Evolutionary conservation across 1,140 invertebrate genomes (phyloP).

Genomic region (Amyelois transitella): DNA sequence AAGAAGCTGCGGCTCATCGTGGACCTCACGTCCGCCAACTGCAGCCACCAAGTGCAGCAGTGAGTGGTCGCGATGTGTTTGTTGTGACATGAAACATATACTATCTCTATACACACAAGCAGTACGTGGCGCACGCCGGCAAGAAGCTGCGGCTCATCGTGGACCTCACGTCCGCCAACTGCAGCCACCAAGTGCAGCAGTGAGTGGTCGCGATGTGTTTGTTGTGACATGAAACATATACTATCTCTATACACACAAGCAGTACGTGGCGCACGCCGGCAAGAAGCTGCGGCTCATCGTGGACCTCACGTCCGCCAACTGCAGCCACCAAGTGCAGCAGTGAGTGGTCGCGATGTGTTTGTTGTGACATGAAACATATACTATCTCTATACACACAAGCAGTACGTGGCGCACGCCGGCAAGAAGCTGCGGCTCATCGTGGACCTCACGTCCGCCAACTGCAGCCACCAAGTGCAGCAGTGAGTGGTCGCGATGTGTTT

Average conservation of each 20-base stretch:
- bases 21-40: slow-evolving; percentile 97
- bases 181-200: slow-evolving; percentile 99
- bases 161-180: slow-evolving; percentile 97
- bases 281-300: slow-evolving; percentile 96
- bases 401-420: slow-evolving; percentile 97
- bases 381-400: too few species aligned
- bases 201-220: slow-evolving; percentile 76
- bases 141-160: slow-evolving; percentile 96
- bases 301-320: slow-evolving; percentile 97
- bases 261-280: slow-evolving; percentile 97
- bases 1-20: slow-evolving; percentile 96
- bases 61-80: slow-evolving; percentile 76
- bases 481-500: too few species aligned
- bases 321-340: slow-evolving; percentile 99
- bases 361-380: too few species aligned
- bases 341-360: slow-evolving; percentile 76
- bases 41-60: slow-evolving; percentile 99
- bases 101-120: too few species aligned
- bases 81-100: too few species aligned
- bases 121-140: slow-evolving; percentile 97
- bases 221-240: too few species aligned
- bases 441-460: slow-evolving; percentile 97
- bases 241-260: too few species aligned
- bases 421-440: slow-evolving; percentile 96
- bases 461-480: slow-evolving; percentile 99